Evolutionary conservation across 2,888 invertebrate species (phyloP).

Genomic region (Dendrolimus pini): DNA sequence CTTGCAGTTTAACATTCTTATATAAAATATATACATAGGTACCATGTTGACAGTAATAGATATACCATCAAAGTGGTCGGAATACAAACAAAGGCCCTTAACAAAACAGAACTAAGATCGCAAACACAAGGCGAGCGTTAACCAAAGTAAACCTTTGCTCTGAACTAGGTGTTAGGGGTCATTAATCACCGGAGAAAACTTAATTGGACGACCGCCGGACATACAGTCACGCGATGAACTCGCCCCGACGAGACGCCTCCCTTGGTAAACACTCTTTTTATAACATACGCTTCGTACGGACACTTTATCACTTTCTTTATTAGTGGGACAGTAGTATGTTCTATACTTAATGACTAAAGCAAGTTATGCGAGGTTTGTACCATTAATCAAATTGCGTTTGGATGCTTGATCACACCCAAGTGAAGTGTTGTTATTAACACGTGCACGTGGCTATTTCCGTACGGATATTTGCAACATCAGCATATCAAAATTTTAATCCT

Average conservation of each 20-base stretch:
- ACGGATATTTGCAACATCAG: too few relatives aligned
- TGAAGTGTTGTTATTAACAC: background rate
- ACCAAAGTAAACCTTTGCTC: conserved; percentile 13
- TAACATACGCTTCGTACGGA: background rate
- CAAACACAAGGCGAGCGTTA: background rate
- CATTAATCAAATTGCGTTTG: background rate
- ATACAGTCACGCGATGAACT: conserved; percentile 39
- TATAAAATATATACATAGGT: too few relatives aligned
- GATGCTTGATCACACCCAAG: background rate
- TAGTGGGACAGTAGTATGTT: background rate
- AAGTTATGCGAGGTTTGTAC: background rate
- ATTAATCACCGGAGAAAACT: conserved; percentile 61
- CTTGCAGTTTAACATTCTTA: too few relatives aligned
- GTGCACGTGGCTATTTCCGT: too few relatives aligned
- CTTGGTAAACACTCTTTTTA: background rate
- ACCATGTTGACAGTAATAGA: too few relatives aligned
- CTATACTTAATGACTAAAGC: background rate
- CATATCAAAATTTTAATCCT: too few relatives aligned
- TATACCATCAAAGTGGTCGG: background rate
- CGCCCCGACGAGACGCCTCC: background rate
- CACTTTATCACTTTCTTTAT: background rate
- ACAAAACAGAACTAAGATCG: background rate
- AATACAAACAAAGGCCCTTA: background rate
- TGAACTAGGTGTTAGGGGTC: conserved; percentile 29
- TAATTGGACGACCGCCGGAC: conserved; percentile 53